Evolutionary conservation across 2,888 invertebrate genomes (phyloP).

Genomic region (Xylophagus ater): DNA sequence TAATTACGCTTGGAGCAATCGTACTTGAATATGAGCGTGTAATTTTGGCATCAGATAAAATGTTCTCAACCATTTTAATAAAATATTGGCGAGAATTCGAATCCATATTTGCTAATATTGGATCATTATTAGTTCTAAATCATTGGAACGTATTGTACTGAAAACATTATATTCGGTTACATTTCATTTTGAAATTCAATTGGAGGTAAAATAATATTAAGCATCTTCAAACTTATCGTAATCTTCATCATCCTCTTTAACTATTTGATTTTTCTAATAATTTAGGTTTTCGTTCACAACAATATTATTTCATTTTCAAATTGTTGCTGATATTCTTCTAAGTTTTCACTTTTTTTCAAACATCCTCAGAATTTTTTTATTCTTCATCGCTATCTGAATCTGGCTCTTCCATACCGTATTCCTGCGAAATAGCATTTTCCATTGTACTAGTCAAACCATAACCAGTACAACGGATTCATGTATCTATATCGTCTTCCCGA

Average conservation of each 20-base stretch:
- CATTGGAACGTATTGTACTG: slow-evolving; percentile 28
- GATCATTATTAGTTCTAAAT: slow-evolving; percentile 30
- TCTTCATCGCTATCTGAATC: slow-evolving; percentile 26
- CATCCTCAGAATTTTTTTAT: slow-evolving; percentile 26
- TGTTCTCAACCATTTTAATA: slow-evolving; percentile 47
- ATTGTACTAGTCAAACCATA: slow-evolving; percentile 79
- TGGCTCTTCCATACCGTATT: slow-evolving; percentile 44
- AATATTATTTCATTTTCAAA: slow-evolving; percentile 37
- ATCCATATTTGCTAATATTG: slow-evolving; percentile 36
- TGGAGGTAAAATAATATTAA: slow-evolving; percentile 2
- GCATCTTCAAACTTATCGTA: slow-evolving; percentile 15
- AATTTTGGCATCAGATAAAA: slow-evolving; percentile 46
- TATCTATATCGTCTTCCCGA: slow-evolving; percentile 71
- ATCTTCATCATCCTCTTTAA: background rate
- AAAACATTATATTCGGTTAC: slow-evolving; percentile 11
- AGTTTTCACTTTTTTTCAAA: slow-evolving; percentile 25
- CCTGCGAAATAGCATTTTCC: slow-evolving; percentile 57
- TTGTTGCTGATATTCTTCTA: slow-evolving; percentile 33
- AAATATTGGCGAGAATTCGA: slow-evolving; percentile 47
- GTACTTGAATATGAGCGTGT: slow-evolving; percentile 56
- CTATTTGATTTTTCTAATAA: slow-evolving; percentile 28
- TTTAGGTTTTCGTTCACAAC: slow-evolving; percentile 41
- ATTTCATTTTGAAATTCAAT: background rate
- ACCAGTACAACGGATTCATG: slow-evolving; percentile 85
- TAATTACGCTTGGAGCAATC: slow-evolving; percentile 76